These are phyloP conservation scores for Trichosurus vulpecula DNA, from an alignment of 2,797 vertebrate genomes.

Conservation along the genomic window DNA sequence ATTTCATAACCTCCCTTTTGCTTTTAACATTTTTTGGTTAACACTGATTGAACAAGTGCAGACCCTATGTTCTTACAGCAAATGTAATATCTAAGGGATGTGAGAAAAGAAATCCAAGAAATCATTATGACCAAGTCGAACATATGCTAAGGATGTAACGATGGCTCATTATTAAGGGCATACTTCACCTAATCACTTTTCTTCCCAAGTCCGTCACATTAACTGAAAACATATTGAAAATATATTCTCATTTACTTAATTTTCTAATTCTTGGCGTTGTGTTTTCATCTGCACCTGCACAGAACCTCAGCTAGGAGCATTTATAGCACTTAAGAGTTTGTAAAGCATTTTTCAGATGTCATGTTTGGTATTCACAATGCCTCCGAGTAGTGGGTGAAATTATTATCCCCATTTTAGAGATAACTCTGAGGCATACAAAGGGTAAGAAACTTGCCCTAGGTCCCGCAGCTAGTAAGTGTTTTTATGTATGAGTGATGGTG, in stretches of 20 bases:
- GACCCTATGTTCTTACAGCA: no score
- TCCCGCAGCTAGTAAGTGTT: not conserved
- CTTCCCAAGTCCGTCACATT: not conserved
- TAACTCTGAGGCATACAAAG: not conserved
- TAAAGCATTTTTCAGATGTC: not conserved
- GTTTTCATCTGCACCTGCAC: no score
- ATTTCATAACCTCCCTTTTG: not conserved
- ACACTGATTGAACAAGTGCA: no score
- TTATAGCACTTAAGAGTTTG: not conserved
- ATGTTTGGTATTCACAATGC: not conserved
- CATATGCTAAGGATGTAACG: not conserved
- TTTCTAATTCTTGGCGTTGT: no score
- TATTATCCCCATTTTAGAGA: not conserved
- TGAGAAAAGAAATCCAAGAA: not conserved
- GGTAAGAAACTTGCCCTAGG: not conserved
- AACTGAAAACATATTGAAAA: not conserved
- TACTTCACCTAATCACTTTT: not conserved
- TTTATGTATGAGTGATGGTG: no score
- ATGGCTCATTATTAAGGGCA: not conserved
- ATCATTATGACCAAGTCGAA: not conserved
- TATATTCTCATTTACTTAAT: not conserved
- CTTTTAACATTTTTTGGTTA: not conserved
- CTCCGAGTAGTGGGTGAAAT: not conserved
- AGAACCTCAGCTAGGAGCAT: no score
- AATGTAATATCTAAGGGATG: not conserved